phyloP scores from a whole-genome alignment of 1,140 invertebrate species.

The Zaprionus lachaisei region DNA sequence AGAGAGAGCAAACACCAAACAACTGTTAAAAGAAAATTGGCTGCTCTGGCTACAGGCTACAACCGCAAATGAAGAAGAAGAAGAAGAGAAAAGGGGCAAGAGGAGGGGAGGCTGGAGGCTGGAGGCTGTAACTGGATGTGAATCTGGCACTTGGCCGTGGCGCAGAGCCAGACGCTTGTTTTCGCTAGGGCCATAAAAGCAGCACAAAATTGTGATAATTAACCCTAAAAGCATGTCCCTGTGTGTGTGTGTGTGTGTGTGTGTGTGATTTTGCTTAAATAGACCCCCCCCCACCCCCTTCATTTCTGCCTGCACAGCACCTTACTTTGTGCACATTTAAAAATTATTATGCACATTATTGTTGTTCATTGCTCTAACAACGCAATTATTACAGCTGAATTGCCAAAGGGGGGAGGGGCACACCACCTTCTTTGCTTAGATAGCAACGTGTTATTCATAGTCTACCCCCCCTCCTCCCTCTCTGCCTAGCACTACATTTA shows the following conservation, averaged over 20 bases:
- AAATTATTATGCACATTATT: slow-evolving; percentile 82
- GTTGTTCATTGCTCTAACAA: slow-evolving; percentile 76
- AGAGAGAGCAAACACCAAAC: slow-evolving; percentile 49
- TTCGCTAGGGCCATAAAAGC: slow-evolving; percentile 74
- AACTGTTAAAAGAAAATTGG: slow-evolving; percentile 83
- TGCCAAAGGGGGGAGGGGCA: neutral
- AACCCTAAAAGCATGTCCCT: slow-evolving; percentile 76
- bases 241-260: slow-evolving; percentile 22
- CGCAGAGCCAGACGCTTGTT: slow-evolving; percentile 73
- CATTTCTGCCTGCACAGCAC: neutral
- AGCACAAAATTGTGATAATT: slow-evolving; percentile 82
- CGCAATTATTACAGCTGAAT: slow-evolving; percentile 68
- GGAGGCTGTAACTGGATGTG: slow-evolving; percentile 42
- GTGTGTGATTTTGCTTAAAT: slow-evolving; percentile 31
- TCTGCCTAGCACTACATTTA: neutral
- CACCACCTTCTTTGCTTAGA: slow-evolving; percentile 10
- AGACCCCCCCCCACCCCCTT: neutral
- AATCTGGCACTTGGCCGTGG: slow-evolving; percentile 73
- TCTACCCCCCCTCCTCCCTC: neutral
- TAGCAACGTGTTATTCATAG: neutral
- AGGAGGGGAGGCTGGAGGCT: neutral
- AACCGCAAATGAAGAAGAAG: slow-evolving; percentile 69
- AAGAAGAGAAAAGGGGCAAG: neutral
- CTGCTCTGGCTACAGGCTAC: slow-evolving; percentile 59
- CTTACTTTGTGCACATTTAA: slow-evolving; percentile 62